Conservation (phyloP, 2,797 vertebrate genomes). For the Nothura maculosa region DNA sequence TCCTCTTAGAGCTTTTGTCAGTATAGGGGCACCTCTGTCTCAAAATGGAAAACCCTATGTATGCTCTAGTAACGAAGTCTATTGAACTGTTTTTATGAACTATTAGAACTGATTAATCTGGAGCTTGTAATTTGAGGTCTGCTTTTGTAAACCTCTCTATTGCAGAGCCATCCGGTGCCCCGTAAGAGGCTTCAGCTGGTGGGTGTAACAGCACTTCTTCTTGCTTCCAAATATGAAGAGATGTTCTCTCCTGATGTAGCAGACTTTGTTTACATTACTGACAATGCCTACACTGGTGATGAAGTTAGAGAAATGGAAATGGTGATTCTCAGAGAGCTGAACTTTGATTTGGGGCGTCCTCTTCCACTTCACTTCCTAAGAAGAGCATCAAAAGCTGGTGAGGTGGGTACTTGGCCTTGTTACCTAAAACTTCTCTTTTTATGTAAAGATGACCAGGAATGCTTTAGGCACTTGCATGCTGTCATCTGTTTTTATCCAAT, state of each 20-base stretch:
- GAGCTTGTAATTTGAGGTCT: neutral
- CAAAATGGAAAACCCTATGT: neutral
- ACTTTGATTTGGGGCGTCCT: conserved; percentile 91
- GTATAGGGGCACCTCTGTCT: neutral
- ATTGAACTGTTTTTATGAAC: neutral
- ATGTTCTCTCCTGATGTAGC: conserved; percentile 88
- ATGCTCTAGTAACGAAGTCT: rapidly evolving
- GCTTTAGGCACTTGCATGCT: neutral
- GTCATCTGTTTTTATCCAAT: neutral
- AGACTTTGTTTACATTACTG: conserved; percentile 95
- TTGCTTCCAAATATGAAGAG: conserved; percentile 97
- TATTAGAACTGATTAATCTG: neutral
- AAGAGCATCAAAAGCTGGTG: conserved; percentile 92
- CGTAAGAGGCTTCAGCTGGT: conserved; percentile 92
- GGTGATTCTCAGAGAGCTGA: conserved; percentile 85
- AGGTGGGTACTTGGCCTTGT: conserved; percentile 78
- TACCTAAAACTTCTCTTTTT: neutral
- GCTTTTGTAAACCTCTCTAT: neutral
- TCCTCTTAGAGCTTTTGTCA: neutral
- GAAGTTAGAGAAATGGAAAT: conserved; percentile 95
- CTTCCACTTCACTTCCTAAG: conserved; percentile 94
- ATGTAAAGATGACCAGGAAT: neutral
- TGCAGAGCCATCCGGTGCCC: conserved; percentile 89
- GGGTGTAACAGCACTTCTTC: conserved; percentile 90
- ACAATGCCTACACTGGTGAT: conserved; percentile 87